Evolutionary conservation across 2,797 vertebrate genomes (phyloP), one percentile per base, ranked within the genome.

Genomic region (Siniperca obscura): DNA sequence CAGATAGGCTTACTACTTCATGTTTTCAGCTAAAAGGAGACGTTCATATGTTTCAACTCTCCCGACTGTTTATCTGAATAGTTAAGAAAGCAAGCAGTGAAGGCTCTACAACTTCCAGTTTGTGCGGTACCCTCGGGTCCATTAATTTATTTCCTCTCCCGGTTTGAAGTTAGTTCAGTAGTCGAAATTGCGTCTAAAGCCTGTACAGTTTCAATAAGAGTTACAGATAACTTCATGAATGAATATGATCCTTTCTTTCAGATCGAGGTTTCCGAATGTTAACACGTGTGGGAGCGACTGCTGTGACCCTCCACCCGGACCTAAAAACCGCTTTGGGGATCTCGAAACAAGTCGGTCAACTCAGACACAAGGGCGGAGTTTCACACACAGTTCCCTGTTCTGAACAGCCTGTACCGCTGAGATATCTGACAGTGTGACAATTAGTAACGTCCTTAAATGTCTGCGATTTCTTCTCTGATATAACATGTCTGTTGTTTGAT

Each of bases 341-440:
- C 68, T 46, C 61, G 19, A 64, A 85, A 62, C 8, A 21, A 81
- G 70, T 86, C 57, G 57, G 73, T 25, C 46, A 53, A 36, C 48
- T 14, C 69, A 16, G 25, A 4, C 13, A 10, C 4, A 5, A 60
- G 90, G 93, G 93, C 87, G 93, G 92, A 89, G 93, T 85, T 86
- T 86, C 5, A 46, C 3, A 1, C 21, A 14, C 3, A 7, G 46
- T 1, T 40, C 8, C 56, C 19, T 67, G 74, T 78, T 71, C 38
- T 40, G 30, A 14, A 2, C 57, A 52, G 42, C 1, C 25, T 52
- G 78, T 11, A 14, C n/a, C 12, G 1, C 52, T 1, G 17, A 38
- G 27, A 80, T 62, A 52, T 17, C 19, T 5, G 13, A 21, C 42
- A 5, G 0, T n/a, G 1, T 3, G 3, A 2, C 34, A 27, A 1